Conservation (phyloP, 2,888 invertebrate species). For the Acronicta aceris region DNA sequence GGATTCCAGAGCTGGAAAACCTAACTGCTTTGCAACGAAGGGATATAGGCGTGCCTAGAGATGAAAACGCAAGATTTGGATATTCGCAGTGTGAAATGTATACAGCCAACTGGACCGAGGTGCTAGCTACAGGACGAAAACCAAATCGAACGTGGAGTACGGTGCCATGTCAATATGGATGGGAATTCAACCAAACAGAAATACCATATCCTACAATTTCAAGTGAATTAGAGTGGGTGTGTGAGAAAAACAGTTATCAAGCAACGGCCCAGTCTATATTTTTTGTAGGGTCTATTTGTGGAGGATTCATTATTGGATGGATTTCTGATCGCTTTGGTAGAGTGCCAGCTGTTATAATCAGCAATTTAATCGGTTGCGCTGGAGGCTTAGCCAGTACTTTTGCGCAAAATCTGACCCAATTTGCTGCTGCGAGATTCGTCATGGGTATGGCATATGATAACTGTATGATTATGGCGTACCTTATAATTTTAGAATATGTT, state of each 20-base stretch:
- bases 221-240: conserved; percentile 76
- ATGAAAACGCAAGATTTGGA: conserved; percentile 63
- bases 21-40: conserved; percentile 64
- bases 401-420: conserved; percentile 66
- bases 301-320: conserved; percentile 74
- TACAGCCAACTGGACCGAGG: conserved; percentile 71
- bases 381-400: conserved; percentile 70
- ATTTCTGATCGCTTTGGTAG: conserved; percentile 73
- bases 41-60: conserved; percentile 64
- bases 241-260: conserved; percentile 74
- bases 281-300: conserved; percentile 72
- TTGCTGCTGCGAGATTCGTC: conserved; percentile 69
- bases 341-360: conserved; percentile 67
- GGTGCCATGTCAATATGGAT: conserved; percentile 70
- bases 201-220: conserved; percentile 77
- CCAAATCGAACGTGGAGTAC: conserved; percentile 67
- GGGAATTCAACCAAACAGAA: conserved; percentile 75
- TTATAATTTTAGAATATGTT: conserved; percentile 73
- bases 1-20: conserved; percentile 67
- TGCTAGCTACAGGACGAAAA: conserved; percentile 56
- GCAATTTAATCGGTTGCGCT: conserved; percentile 68
- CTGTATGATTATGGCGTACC: conserved; percentile 74
- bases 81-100: conserved; percentile 71
- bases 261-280: conserved; percentile 75
- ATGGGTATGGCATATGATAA: conserved; percentile 77